Evolutionary conservation across 2,113 vertebrate species (phyloP), one percentile per base, ranked within the genome.

Genomic region (Arvicanthis niloticus): DNA sequence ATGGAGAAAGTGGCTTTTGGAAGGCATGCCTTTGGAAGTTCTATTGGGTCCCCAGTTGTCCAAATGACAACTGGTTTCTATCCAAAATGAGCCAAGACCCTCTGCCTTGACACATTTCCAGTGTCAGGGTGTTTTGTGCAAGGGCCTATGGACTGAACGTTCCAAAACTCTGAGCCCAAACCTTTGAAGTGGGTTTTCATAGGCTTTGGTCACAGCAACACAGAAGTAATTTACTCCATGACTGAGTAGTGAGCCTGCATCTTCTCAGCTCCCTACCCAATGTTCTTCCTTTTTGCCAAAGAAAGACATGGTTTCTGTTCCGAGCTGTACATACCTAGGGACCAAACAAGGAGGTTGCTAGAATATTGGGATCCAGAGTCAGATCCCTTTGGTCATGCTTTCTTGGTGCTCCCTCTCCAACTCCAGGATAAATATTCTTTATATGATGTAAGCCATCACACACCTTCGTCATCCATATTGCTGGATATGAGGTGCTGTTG

Each of bases 231-330:
- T 72, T 21, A n/a, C 29, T 53, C 65, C 1, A 56, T 0, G 0
- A 56, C 56, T 11, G 13, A 19, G 31, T 7, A 3, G 3, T 70
- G 19, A 7, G 37, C 60, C 0, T 0, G 5, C 11, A 10, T 42
- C 0, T 15, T 26, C 26, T 85, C 4, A 22, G 22, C 40, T 40
- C 37, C 22, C 34, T 15, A 51, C 16, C 5, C 19, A 19, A 21
- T 17, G 60, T 15, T 29, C 37, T 48, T 24, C 31, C 31, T 2
- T 77, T 92, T 76, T 60, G 65, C 42, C 34, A n/a, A 77, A 92
- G 76, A 68, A 77, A 81, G 15, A 0, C 40, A 45, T 45, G 82
- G 40, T 65, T 85, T 67, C 82, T 34, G 16, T 11, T 2, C n/a
- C 29, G 13, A 60, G 9, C 16, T 31, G 24, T 34, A 15, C 51